phyloP scores from a whole-genome alignment of 2,888 invertebrate genomes.

The Coenonympha glycerion region DNA sequence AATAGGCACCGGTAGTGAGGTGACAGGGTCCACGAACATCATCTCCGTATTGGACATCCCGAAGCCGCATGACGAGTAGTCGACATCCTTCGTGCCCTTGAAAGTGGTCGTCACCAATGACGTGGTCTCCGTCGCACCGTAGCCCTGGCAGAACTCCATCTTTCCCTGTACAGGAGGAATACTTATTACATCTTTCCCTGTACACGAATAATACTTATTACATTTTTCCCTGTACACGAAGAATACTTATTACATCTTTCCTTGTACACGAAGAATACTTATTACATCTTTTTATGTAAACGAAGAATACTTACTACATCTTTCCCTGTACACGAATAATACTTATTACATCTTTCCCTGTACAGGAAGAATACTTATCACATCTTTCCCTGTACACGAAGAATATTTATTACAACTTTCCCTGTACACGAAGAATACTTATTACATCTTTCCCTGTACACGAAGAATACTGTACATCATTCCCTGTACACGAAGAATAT shows the following conservation, averaged over 20 bases:
- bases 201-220: no score
- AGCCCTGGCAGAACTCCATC: conserved; percentile 62
- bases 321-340: no score
- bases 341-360: no score
- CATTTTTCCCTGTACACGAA: no score
- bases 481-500: conserved; percentile 39
- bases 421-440: no score
- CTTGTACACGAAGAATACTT: no score
- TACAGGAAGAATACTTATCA: no score
- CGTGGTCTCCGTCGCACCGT: conserved; percentile 63
- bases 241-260: no score
- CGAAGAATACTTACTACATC: neutral
- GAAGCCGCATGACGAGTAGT: conserved; percentile 54
- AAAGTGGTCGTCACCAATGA: conserved; percentile 48
- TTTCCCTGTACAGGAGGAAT: conserved; percentile 42
- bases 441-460: no score
- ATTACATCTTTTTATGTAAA: conserved; percentile 49
- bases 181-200: no score
- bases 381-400: conserved; percentile 45
- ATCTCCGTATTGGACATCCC: conserved; percentile 49
- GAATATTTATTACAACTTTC: neutral
- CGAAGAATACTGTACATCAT: no score
- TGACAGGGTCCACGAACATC: conserved; percentile 54
- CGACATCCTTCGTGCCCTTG: conserved; percentile 39
- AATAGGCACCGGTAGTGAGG: conserved; percentile 49